These are phyloP conservation scores for Diplodus sargus DNA, from an alignment of 2,797 vertebrate genomes.

Conservation along the genomic window DNA sequence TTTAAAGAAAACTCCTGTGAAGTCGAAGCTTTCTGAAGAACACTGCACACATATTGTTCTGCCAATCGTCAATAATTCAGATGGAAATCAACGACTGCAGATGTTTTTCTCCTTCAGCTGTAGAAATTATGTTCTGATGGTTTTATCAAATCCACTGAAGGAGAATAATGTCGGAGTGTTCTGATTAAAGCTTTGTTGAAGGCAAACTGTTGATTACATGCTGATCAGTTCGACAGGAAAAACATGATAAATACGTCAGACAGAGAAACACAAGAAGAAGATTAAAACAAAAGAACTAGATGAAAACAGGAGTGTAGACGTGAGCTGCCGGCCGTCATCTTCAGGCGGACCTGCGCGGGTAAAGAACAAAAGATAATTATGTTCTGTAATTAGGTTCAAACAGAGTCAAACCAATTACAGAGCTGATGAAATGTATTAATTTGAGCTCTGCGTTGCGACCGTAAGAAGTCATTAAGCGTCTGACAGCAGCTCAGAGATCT, in stretches of 20 bases:
- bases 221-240: too few relatives aligned
- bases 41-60: too few relatives aligned
- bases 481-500: conserved; percentile 51
- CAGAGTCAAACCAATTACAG: conserved; percentile 74
- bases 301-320: not conserved
- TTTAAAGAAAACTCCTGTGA: not conserved
- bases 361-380: conserved; percentile 58
- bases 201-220: not conserved
- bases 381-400: conserved; percentile 72
- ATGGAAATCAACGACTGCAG: not conserved
- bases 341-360: conserved; percentile 37
- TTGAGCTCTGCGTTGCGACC: conserved; percentile 29
- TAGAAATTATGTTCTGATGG: not conserved
- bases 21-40: not conserved
- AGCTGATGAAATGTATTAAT: conserved; percentile 59
- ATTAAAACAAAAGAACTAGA: not conserved
- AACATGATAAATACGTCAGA: not conserved
- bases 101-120: not conserved
- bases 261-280: conserved; percentile 1
- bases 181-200: too few relatives aligned
- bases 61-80: too few relatives aligned
- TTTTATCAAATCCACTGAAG: not conserved
- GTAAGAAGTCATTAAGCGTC: conserved; percentile 48
- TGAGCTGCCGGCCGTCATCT: conserved; percentile 31
- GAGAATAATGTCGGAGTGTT: not conserved